Percentiles rank a stretch among this genome's conserved stretches.
phyloP scores from a whole-genome alignment of 2,113 vertebrate genomes.

The Tretioscincus oriximinensis region DNA sequence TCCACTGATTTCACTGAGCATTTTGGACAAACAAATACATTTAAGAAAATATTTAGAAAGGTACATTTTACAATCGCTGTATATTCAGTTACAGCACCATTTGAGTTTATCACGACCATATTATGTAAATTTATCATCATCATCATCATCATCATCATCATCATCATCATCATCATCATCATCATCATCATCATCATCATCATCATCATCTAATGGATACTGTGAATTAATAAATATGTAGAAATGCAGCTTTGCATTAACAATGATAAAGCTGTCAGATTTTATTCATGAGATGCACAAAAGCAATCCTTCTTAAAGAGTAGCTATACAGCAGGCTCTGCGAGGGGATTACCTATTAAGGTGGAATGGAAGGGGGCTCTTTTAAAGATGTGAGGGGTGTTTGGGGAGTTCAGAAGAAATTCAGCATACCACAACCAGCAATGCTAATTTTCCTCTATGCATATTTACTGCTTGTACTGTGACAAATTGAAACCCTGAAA shows the following conservation, averaged over 20 bases:
- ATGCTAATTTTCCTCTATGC: constrained; percentile 19
- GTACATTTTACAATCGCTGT: neutral
- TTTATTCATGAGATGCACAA: neutral
- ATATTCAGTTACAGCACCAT: neutral
- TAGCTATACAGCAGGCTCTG: neutral
- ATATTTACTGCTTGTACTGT: neutral
- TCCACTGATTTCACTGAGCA: too few species aligned
- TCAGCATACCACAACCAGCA: neutral
- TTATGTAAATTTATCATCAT: too few species aligned
- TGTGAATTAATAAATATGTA: neutral
- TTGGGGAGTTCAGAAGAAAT: constrained; percentile 13
- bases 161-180: too few species aligned
- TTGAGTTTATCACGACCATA: neutral
- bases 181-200: too few species aligned
- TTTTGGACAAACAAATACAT: too few species aligned
- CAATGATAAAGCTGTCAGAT: neutral
- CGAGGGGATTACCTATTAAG: constrained; percentile 10
- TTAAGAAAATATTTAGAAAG: neutral
- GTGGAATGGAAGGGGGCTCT: neutral
- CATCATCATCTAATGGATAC: too few species aligned
- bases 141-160: too few species aligned
- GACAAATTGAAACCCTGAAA: neutral
- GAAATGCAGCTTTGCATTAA: neutral
- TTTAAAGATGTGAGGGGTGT: neutral
- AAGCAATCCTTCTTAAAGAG: neutral